phyloP scores from a whole-genome alignment of 2,888 invertebrate species.

The Chrysolina americana region DNA sequence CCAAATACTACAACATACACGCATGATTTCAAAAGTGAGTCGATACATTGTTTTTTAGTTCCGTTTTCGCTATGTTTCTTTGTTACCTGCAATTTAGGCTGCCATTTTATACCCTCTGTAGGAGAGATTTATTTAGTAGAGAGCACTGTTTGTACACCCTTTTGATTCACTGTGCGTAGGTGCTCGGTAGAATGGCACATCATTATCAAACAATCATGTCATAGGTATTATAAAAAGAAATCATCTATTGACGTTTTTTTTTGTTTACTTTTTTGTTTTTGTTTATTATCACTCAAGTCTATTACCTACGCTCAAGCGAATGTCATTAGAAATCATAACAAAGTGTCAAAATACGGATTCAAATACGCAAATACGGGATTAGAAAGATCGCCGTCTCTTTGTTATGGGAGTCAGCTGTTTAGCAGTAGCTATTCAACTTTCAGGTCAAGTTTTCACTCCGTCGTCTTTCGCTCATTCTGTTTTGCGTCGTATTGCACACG shows the following conservation, averaged over 20 bases:
- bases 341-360: neutral
- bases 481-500: conserved; percentile 48
- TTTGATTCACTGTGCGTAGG: conserved; percentile 16
- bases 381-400: conserved; percentile 55
- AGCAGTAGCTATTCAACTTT: conserved; percentile 49
- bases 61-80: conserved; percentile 55
- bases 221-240: neutral
- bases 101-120: conserved; percentile 61
- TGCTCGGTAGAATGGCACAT: neutral
- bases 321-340: neutral
- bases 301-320: neutral
- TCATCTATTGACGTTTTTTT: neutral
- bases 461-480: conserved; percentile 43
- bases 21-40: conserved; percentile 63
- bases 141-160: conserved; percentile 17
- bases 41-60: conserved; percentile 47
- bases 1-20: conserved; percentile 53
- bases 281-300: neutral
- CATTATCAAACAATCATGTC: neutral
- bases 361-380: neutral
- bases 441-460: conserved; percentile 57
- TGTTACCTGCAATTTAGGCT: conserved; percentile 60
- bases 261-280: conserved; percentile 10
- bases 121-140: conserved; percentile 36
- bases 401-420: conserved; percentile 70